Base-by-base conservation (phyloP, 2,797 vertebrate genomes). In the Urocyon cinereoargenteus region DNA sequence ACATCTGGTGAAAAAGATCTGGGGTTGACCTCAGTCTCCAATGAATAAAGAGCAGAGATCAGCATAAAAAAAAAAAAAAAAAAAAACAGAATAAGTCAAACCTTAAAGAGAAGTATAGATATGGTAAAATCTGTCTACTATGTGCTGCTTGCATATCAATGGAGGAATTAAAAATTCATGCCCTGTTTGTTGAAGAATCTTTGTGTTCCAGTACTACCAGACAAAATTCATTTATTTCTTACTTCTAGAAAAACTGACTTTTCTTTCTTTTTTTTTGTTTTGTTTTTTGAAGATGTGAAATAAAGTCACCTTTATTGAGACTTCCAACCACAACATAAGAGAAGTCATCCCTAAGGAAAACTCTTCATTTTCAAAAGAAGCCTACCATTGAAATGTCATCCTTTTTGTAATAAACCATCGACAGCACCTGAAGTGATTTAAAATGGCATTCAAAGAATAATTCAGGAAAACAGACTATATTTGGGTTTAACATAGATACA, bases 361-460 rank as follows among this genome's bases (percentile, higher is more conserved):
- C 73, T 61, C 62, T 98, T 97, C 87, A 96, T 97, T 97, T 98
- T 98, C 97, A 45, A 96, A 94, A 97, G 66, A 98, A 93, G 34
- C 57, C 22, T 95, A 94, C 91, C 66, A 97, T 62, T 97, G 96
- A 98, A 97, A 98, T 98, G 91, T 86, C 88, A 94, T 96, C 51
- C 26, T 87, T 53, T 98, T 90, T 90, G 61, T 16, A 97, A 97
- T 86, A 97, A 98, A 97, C 62, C 22, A 62, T 93, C 83, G 72
- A 92, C 2, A 85, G 62, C n/a, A 97, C 15, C 78, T 89, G 86
- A 72, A 79, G 61, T 97, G 89, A 97, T 98, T 98, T 97, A 90
- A 98, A 97, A 88, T 51, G 77, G 45, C 96, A 98, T 88, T 96
- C 90, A 98, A 96, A 86, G 61, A 82, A 84, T 55, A 92, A 93